Evolutionary conservation across 2,797 vertebrate species (phyloP).

Genomic region (Neostethus bicornis): DNA sequence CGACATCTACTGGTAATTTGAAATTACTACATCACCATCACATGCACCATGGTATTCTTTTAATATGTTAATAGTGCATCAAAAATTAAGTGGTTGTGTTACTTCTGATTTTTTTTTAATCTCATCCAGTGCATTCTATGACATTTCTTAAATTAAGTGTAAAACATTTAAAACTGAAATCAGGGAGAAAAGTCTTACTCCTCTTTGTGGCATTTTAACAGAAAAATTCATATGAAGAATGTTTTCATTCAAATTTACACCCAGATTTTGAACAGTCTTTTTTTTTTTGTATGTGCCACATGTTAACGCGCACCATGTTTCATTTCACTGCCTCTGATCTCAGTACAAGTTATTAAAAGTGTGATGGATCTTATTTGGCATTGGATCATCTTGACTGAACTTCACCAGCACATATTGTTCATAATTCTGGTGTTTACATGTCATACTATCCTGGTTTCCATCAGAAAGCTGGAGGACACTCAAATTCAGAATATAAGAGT

Average conservation of each 20-base stretch:
- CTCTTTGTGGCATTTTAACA: constrained; percentile 5
- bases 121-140: background rate
- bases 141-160: too few relatives aligned
- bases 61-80: too few relatives aligned
- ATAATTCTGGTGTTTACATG: background rate
- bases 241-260: background rate
- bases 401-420: background rate
- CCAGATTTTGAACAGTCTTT: background rate
- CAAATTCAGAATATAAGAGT: background rate
- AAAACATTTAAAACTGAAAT: background rate
- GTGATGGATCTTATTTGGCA: background rate
- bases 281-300: background rate
- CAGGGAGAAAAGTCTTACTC: background rate
- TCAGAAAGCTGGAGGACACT: background rate
- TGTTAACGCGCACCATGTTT: background rate
- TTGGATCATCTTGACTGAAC: background rate
- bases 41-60: too few relatives aligned
- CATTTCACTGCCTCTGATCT: background rate
- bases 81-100: background rate
- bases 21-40: constrained; percentile 34
- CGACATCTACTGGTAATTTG: constrained; percentile 64
- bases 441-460: background rate
- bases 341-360: background rate
- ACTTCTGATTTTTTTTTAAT: background rate
- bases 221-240: background rate